Evolutionary conservation across 2,113 vertebrate species (phyloP).

Genomic region (Phylloscopus whistleri): DNA sequence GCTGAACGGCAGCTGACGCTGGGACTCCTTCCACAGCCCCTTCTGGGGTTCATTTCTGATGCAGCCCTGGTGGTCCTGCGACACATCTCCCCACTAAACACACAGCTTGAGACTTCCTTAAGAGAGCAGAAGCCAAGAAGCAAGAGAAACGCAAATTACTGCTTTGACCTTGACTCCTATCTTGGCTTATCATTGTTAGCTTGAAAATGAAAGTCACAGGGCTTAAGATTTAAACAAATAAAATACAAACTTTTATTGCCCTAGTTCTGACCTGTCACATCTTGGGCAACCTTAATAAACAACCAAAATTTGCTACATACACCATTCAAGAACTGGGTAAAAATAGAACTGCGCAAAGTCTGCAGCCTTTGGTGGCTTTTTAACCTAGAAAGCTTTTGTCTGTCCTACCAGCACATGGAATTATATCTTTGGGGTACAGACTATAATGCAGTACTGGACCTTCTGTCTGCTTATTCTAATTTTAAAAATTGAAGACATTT

Average conservation of each 20-base stretch:
- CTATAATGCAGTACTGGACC: not conserved
- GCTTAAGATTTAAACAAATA: slow-evolving; percentile 41
- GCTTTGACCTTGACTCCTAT: slow-evolving; percentile 53
- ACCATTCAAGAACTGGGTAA: not conserved
- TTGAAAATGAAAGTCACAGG: slow-evolving; percentile 43
- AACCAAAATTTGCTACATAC: not conserved
- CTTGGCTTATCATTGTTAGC: slow-evolving; percentile 20
- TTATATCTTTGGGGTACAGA: not conserved
- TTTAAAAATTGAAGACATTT: not conserved
- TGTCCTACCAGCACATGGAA: not conserved
- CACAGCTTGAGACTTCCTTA: slow-evolving; percentile 18
- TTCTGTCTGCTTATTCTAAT: not conserved
- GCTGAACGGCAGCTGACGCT: not conserved
- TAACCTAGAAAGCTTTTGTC: not conserved
- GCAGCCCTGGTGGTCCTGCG: not conserved
- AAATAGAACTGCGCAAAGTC: not conserved
- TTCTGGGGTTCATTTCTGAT: not conserved
- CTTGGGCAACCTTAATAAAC: not conserved
- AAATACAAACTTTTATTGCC: slow-evolving; percentile 27
- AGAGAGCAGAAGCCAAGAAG: slow-evolving; percentile 15
- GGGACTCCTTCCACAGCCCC: not conserved
- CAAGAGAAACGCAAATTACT: slow-evolving; percentile 24
- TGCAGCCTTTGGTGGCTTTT: not conserved
- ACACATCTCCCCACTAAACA: not conserved
- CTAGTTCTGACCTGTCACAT: not conserved